Conservation (phyloP, 2,113 vertebrate species). For the Catharus minimus region DNA sequence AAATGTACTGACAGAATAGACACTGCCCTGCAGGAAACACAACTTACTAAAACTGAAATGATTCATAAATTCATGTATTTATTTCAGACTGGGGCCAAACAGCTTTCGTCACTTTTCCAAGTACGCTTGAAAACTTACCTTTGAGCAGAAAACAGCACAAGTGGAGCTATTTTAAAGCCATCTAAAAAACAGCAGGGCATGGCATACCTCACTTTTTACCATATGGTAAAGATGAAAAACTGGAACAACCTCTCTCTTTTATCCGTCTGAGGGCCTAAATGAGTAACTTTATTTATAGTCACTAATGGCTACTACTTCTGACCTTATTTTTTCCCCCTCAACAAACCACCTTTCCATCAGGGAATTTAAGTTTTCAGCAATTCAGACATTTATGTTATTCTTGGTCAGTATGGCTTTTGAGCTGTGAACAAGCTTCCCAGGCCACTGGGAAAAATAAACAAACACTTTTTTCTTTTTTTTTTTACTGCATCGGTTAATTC, state of each 20-base stretch:
- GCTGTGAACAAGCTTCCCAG: slow-evolving; percentile 16
- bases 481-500: background rate
- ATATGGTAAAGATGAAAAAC: slow-evolving; percentile 58
- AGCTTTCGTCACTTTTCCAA: background rate
- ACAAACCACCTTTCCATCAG: slow-evolving; percentile 19
- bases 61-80: background rate
- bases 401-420: slow-evolving; percentile 37
- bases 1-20: background rate
- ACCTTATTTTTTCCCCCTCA: slow-evolving; percentile 9
- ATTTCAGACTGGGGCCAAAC: background rate
- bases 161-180: slow-evolving; percentile 7
- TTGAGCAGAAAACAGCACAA: slow-evolving; percentile 11
- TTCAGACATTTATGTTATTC: slow-evolving; percentile 30
- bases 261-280: slow-evolving; percentile 39
- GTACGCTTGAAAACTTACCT: background rate
- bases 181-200: background rate
- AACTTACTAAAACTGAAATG: background rate
- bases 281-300: slow-evolving; percentile 58
- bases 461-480: background rate
- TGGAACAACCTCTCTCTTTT: slow-evolving; percentile 29
- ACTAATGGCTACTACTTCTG: slow-evolving; percentile 52
- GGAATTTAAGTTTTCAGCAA: slow-evolving; percentile 50
- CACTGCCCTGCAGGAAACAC: background rate
- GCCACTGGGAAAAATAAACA: background rate
- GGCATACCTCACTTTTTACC: slow-evolving; percentile 53